These are phyloP conservation scores for Albula goreensis DNA, from an alignment of 2,113 vertebrate species.

Conservation along the genomic window DNA sequence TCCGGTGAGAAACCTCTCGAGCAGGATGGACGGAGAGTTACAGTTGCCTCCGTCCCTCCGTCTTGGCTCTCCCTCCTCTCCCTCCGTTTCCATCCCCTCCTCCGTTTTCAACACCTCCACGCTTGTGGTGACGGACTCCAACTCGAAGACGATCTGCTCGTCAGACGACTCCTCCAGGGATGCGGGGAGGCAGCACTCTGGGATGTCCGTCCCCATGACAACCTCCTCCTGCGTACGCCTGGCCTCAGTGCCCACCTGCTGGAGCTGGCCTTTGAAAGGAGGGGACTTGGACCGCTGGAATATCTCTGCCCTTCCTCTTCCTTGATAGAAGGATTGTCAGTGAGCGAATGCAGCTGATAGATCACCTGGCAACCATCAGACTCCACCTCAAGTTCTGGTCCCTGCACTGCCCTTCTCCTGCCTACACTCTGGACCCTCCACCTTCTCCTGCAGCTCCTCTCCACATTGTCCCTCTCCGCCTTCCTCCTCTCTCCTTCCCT, in stretches of 20 bases:
- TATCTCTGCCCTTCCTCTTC: conserved; percentile 32
- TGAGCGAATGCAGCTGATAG: conserved; percentile 50
- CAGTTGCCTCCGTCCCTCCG: conserved; percentile 24
- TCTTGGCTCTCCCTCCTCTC: conserved; percentile 32
- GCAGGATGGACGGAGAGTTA: conserved; percentile 58
- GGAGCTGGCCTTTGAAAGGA: not conserved
- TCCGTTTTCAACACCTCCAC: conserved; percentile 45
- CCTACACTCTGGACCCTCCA: conserved; percentile 40
- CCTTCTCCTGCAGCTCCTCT: conserved; percentile 35
- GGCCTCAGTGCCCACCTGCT: not conserved
- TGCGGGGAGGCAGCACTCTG: conserved; percentile 27
- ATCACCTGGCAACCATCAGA: conserved; percentile 60
- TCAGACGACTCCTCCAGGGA: conserved; percentile 45
- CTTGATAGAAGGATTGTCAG: conserved; percentile 44
- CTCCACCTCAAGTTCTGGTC: conserved; percentile 42
- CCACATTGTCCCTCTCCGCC: conserved; percentile 11
- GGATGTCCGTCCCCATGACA: not conserved
- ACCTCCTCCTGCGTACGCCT: not conserved
- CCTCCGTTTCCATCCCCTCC: conserved; percentile 27
- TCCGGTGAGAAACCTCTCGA: conserved; percentile 60
- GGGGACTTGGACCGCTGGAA: not conserved
- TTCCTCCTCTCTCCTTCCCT: conserved; percentile 41
- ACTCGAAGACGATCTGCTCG: conserved; percentile 52
- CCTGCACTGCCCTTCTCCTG: conserved; percentile 24
- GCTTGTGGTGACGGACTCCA: conserved; percentile 49